Evolutionary conservation across 2,113 vertebrate species (phyloP), one percentile per base, ranked within the genome.

Genomic region (Phodopus roborovskii): DNA sequence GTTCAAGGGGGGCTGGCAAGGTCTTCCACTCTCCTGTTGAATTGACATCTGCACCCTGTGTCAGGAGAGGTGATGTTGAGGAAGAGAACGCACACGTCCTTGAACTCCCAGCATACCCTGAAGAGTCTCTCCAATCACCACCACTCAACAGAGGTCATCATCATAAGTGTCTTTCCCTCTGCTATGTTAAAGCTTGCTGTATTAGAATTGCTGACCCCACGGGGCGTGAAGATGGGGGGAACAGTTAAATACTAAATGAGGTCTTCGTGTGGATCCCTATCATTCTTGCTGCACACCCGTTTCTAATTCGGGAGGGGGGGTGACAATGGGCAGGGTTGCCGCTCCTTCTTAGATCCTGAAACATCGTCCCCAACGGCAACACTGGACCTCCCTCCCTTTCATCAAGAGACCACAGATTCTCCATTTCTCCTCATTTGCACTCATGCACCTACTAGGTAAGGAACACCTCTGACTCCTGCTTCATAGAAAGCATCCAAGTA

Each of bases 1-100:
- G 97, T 0, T 98, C 96, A 10, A 99, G 94, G 74, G 98, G 98
- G 62, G 99, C 96, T 0, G 22, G 0, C 96, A 99, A 91, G 17
- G 0, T 0, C 4, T 3, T 30, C 92, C 94, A 92, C 36, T 90
- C 0, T 12, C 86, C 39, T 7, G 64, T 95, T 2, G 64, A 2
- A 0, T 74, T 73, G 7, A 98, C 75, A 0, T 92, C 22, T 88
- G 33, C 50, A 7, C 98, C 91, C 99, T 99, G 3, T 0, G 87
- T 33, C 0, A 85, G 45, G 19, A 62, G 16, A 82, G 3, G 13
- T 84, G 92, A 74, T 8, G 87, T 30, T 10, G 30, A 96, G 9
- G 22, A 33, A 48, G 58, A 88, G 6, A 45, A 60, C 17, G 3
- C 33, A 71, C 1, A 60, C 3, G n/a, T 56, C 5, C 19, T 30